These are phyloP conservation scores for Pogonomyrmex barbatus DNA, from an alignment of 1,140 invertebrate genomes.

Conservation along the genomic window DNA sequence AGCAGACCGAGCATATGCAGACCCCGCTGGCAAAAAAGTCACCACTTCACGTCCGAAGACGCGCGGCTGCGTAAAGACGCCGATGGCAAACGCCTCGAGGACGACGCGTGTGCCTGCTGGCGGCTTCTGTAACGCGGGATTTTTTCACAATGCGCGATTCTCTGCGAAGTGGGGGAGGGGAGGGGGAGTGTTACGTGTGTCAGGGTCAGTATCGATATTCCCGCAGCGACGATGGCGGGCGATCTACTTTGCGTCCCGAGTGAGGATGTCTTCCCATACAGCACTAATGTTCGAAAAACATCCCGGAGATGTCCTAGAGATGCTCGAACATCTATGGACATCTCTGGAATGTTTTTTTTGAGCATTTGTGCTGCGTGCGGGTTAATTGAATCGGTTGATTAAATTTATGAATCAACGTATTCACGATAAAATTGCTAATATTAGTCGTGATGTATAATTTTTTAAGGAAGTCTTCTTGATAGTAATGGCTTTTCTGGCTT, in stretches of 20 bases:
- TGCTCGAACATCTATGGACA: too few species aligned
- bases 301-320: too few species aligned
- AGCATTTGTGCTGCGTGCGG: too few species aligned
- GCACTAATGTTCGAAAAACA: too few species aligned
- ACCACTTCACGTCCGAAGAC: slow-evolving; percentile 50
- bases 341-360: too few species aligned
- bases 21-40: slow-evolving; percentile 52
- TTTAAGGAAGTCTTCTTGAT: background rate
- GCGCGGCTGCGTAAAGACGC: slow-evolving; percentile 32
- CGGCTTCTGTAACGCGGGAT: slow-evolving; percentile 44
- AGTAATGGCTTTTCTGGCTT: too few species aligned
- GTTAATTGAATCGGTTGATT: background rate
- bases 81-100: slow-evolving; percentile 31
- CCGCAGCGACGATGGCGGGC: background rate
- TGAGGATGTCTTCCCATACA: background rate
- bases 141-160: slow-evolving; percentile 71
- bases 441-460: background rate
- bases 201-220: slow-evolving; percentile 65
- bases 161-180: slow-evolving; percentile 42
- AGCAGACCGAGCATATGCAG: slow-evolving; percentile 59
- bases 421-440: background rate
- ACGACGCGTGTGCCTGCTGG: slow-evolving; percentile 52
- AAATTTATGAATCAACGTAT: background rate
- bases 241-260: background rate
- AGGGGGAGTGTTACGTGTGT: slow-evolving; percentile 65